Percentiles rank a stretch among this genome's conserved stretches.
Conservation (phyloP, 2,888 invertebrate genomes). For the Aspidapion aeneum region DNA sequence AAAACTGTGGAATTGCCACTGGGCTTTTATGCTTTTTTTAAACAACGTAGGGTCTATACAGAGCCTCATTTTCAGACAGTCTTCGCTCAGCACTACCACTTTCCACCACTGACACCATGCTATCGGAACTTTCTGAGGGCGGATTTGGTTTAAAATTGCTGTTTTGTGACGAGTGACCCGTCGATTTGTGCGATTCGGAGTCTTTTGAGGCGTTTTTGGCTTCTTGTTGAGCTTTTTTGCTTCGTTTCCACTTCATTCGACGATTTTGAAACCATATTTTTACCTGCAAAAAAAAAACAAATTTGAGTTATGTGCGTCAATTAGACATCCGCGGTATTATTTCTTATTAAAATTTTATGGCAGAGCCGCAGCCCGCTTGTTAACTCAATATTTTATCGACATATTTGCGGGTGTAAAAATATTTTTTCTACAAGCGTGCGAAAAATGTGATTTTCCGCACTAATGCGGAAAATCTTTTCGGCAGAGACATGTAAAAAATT, state of each 20-base stretch:
- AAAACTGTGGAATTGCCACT: no score
- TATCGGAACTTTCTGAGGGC: constrained; percentile 28
- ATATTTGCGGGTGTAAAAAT: no score
- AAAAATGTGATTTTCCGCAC: no score
- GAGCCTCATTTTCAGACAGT: constrained; percentile 43
- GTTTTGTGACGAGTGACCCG: constrained; percentile 26
- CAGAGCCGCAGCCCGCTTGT: no score
- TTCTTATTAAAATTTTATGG: no score
- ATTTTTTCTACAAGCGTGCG: no score
- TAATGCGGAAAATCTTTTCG: no score
- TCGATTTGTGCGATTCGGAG: constrained; percentile 32
- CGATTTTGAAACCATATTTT: constrained; percentile 99
- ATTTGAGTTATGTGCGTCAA: no score
- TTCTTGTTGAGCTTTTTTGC: constrained; percentile 93
- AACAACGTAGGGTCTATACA: constrained; percentile 51
- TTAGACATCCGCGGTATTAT: no score
- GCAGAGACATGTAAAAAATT: no score
- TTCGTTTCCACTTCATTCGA: constrained; percentile 98
- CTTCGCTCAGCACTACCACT: constrained; percentile 33
- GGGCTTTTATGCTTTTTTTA: no score
- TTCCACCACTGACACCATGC: constrained; percentile 27
- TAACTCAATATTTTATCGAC: no score
- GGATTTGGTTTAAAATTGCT: constrained; percentile 26
- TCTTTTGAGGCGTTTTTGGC: constrained; percentile 58
- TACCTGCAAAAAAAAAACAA: constrained; percentile 58